Evolutionary conservation across 2,797 vertebrate species (phyloP), one percentile per base, ranked within the genome.

Genomic region (Amniataba percoides): DNA sequence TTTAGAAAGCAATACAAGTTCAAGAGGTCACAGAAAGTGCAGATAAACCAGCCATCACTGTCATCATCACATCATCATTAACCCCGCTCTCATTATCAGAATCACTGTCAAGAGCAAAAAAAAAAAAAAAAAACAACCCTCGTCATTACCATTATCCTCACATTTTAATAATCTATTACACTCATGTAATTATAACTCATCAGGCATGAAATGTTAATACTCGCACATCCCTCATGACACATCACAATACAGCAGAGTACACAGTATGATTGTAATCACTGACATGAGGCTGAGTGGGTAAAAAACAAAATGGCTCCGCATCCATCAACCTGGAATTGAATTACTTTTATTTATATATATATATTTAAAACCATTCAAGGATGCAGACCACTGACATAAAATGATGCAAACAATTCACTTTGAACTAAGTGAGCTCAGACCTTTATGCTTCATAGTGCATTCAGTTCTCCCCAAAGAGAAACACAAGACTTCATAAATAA

Each of bases 401-500:
- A 7, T 42, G 39, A 76, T 71, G 71, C 45, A 82, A 77, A 85
- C 74, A 67, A 67, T 77, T 80, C 55, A 73, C 62, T 83, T 53
- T 72, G 62, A 80, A 66, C 70, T 74, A 40, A 84, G 61, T 72
- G 51, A 81, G 81, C 36, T 25, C 45, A 67, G 77, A 81, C 76
- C 64, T 83, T 71, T 82, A 49, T 63, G 49, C 55, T 64, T 85
- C 56, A 36, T 71, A 60, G 40, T 82, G 78, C 58, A 72, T 70
- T 73, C 63, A 62, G 56, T 45, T 74, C 75, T 83, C 86, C 76
- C 76, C 60, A 68, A 77, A 84, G 82, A 85, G 58, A 84, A 81
- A 80, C 53, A 62, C 72, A 78, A 86, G 69, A 81, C 84, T 78
- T 81, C 87, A 87, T 82, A 82, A 90, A 90, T 82, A 86, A 90